These are phyloP conservation scores for Acipenser ruthenus DNA, from an alignment of 2,797 vertebrate genomes.

Conservation along the genomic window DNA sequence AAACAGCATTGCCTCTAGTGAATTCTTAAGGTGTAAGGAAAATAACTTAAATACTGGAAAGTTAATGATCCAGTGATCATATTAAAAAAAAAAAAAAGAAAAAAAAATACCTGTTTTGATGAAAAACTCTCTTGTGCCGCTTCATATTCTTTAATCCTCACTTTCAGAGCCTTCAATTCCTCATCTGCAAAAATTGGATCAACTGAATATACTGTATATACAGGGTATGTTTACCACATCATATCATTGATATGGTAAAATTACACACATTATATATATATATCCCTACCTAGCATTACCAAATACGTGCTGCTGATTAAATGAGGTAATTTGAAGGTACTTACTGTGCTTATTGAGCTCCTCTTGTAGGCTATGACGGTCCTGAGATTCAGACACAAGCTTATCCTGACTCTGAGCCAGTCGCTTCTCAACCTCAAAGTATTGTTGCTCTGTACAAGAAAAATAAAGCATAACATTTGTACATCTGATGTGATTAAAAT, in stretches of 20 bases:
- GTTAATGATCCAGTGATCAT: too few relatives aligned
- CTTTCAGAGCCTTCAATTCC: conserved; percentile 63
- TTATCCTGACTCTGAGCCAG: conserved; percentile 82
- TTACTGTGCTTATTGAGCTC: conserved; percentile 73
- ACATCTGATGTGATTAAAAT: too few relatives aligned
- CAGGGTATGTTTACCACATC: too few relatives aligned
- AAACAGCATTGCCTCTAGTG: too few relatives aligned
- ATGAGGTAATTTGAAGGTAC: conserved; percentile 20
- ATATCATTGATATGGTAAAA: too few relatives aligned
- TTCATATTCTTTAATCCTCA: conserved; percentile 77
- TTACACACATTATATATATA: too few relatives aligned
- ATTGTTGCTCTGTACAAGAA: conserved; percentile 79
- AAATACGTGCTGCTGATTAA: neutral
- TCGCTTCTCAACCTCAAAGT: conserved; percentile 89
- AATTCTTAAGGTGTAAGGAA: too few relatives aligned
- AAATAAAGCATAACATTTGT: neutral
- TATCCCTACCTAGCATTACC: neutral
- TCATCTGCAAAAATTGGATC: conserved; percentile 47
- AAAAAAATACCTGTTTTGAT: conserved; percentile 63
- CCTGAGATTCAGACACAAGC: conserved; percentile 73
- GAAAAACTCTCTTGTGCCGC: conserved; percentile 52
- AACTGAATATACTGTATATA: neutral
- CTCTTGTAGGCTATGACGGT: conserved; percentile 70
- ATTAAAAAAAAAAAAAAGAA: too few relatives aligned
- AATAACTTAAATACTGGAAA: too few relatives aligned